Base-by-base conservation (phyloP, 2,113 vertebrate genomes). In the Cyanoderma ruficeps region DNA sequence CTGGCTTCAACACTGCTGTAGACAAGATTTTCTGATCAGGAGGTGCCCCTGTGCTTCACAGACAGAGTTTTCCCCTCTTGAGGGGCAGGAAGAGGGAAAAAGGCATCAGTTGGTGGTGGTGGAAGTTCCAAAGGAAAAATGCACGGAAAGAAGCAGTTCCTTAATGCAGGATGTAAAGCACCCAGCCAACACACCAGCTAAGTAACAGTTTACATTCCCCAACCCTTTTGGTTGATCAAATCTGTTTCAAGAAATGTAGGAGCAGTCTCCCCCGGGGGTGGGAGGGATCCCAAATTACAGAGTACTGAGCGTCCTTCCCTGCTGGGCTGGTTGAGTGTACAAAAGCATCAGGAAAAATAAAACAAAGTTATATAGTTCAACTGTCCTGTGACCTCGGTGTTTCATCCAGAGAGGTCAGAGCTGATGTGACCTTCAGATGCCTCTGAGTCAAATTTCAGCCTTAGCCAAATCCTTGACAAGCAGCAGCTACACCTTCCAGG, bases 341-440 rank as follows among this genome's bases (percentile, higher is more conserved):
- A 69, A 79, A 65, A 94, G 33, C 42, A 76, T 8, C 35, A 46
- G 41, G 41, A 87, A 71, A 68, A n/a, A n/a, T n/a, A n/a, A n/a
- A n/a, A n/a, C n/a, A n/a, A n/a, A n/a, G n/a, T 65, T 86, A 19
- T 50, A 50, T 30, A 95, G 55, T 74, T 96, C 83, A 88, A 47
- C 67, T 70, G 55, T 87, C 81, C 71, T 37, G 7, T 35, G 49
- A 87, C 75, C 83, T 77, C 55, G 6, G 20, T 46, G 46, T 93
- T 94, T 83, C 84, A 92, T 65, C 60, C 79, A 86, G 61, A 95
- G 80, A 92, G 82, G 90, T 93, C 92, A 95, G 31, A 88, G 74
- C 83, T 92, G 90, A 92, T 63, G 84, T 81, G 80, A 85, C 79
- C 90, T 91, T 91, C 77, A 79, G 31, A 94, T 88, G 65, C 49